Evolutionary conservation across 2,113 vertebrate species (phyloP), one percentile per base, ranked within the genome.

Genomic region (Helogale parvula): DNA sequence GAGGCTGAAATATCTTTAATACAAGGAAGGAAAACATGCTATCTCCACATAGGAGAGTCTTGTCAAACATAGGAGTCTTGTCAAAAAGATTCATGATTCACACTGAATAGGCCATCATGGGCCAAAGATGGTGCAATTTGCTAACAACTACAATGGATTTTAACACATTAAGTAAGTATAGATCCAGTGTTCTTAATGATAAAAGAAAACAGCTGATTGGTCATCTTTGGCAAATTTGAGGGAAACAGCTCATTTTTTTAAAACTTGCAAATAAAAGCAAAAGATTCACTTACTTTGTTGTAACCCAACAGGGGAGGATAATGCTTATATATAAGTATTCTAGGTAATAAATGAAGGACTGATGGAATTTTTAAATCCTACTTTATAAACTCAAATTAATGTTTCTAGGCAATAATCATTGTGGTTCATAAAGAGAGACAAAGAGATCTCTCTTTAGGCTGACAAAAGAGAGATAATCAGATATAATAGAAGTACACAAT

Each of bases 21-120:
- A 52, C 47, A 92, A 86, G 66, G 84, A 95, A 94, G 7, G 12
- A 84, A 96, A 88, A 63, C 23, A 96, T 82, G 8, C 6, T n/a
- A 84, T 95, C 71, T 65, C 23, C n/a, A n/a, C n/a, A n/a, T n/a
- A n/a, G n/a, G n/a, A n/a, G n/a, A n/a, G n/a, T n/a, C n/a, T n/a
- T n/a, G n/a, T n/a, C n/a, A n/a, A n/a, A n/a, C 23, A 66, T 3
- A 85, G 25, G 17, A 89, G 10, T 50, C 25, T 50, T 63, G 50
- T 60, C 68, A 82, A 95, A 97, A 90, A 80, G 35, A 90, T 31
- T 79, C 65, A 95, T 89, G 52, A 97, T 83, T 94, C 74, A 92
- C 16, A 87, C 3, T 83, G 13, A 88, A 76, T 47, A 93, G 63
- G 15, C 63, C 15, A 84, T 91, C 60, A 80, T 45, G 41, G 85